Conservation (phyloP, 2,797 vertebrate genomes). For the Neoniphon sammara region DNA sequence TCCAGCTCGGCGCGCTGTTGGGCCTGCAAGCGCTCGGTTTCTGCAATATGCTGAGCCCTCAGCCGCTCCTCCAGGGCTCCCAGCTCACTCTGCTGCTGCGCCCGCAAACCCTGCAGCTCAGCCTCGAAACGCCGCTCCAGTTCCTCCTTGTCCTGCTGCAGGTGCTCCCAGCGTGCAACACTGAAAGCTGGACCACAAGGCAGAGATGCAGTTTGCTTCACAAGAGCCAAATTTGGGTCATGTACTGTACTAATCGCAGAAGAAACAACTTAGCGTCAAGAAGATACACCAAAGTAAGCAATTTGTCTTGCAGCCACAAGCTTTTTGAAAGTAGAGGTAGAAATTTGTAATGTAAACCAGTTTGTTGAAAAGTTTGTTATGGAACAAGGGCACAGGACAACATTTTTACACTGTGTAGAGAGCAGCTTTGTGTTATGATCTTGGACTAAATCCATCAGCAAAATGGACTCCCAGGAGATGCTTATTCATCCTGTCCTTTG, state of each 20-base stretch:
- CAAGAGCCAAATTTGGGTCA: conserved; percentile 4
- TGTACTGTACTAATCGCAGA: neutral
- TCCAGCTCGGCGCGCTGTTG: conserved; percentile 84
- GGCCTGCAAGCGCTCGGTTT: conserved; percentile 81
- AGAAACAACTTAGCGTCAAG: neutral
- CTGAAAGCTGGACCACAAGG: conserved; percentile 83
- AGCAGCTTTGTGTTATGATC: neutral
- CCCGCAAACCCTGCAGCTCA: conserved; percentile 84
- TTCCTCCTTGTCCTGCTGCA: conserved; percentile 92
- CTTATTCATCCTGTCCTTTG: neutral
- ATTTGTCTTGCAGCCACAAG: neutral
- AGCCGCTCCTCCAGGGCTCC: conserved; percentile 86
- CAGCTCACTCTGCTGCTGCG: conserved; percentile 88
- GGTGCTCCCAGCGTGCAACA: conserved; percentile 87
- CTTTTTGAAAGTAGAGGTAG: neutral
- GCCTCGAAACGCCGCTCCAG: conserved; percentile 88
- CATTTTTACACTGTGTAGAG: neutral
- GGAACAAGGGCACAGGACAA: neutral
- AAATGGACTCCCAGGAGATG: conserved; percentile 2
- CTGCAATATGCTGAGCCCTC: conserved; percentile 78
- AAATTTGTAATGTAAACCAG: neutral
- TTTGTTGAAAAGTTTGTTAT: neutral
- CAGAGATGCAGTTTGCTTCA: neutral
- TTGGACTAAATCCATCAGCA: conserved; percentile 5
- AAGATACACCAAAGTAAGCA: neutral